Conservation (phyloP, 1,140 invertebrate species). For the Glossosoma conforme region DNA sequence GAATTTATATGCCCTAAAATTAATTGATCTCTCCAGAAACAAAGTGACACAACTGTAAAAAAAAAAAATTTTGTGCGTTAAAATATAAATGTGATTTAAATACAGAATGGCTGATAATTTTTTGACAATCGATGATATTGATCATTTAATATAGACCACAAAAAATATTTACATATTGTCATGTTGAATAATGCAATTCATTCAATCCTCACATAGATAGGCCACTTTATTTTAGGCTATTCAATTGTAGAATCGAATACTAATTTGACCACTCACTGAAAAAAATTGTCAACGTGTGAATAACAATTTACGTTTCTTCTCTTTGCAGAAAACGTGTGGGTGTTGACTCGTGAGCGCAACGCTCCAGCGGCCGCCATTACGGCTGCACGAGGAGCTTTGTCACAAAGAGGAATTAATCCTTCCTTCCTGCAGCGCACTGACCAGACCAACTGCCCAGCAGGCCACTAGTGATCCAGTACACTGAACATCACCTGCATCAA, state of each 20-base stretch:
- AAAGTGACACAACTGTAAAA: too few species aligned
- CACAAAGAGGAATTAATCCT: constrained; percentile 55
- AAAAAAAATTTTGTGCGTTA: too few species aligned
- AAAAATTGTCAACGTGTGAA: background rate
- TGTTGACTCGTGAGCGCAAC: constrained; percentile 55
- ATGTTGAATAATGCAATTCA: background rate
- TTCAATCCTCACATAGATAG: background rate
- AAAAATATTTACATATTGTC: background rate
- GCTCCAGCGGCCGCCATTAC: constrained; percentile 54
- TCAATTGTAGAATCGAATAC: background rate
- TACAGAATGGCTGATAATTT: too few species aligned
- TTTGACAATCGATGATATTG: background rate
- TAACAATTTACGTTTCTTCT: constrained; percentile 21
- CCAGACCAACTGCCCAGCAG: constrained; percentile 55
- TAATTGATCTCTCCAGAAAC: too few species aligned
- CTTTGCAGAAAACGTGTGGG: constrained; percentile 64
- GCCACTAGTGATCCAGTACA: too few species aligned
- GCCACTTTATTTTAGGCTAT: background rate
- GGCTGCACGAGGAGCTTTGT: constrained; percentile 54
- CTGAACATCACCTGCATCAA: too few species aligned
- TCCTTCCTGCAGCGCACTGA: constrained; percentile 59
- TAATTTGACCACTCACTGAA: background rate
- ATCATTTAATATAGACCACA: background rate
- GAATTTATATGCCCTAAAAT: too few species aligned
- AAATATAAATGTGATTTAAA: too few species aligned